Conservation (phyloP, 2,888 invertebrate species). For the Sinodicranocentrus sp. region DNA sequence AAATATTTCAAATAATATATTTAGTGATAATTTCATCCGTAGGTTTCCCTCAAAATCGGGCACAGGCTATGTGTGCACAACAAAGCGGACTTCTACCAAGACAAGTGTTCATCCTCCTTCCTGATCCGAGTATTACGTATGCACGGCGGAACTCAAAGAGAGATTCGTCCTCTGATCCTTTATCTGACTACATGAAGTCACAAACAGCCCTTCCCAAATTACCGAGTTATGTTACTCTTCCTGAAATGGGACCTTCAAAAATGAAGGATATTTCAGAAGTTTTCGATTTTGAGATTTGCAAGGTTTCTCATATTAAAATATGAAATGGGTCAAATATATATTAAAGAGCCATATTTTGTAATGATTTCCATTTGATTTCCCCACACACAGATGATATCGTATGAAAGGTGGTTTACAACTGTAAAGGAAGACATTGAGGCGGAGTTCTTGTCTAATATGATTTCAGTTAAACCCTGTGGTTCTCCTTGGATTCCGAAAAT, state of each 20-base stretch:
- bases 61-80: slow-evolving; percentile 70
- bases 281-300: slow-evolving; percentile 69
- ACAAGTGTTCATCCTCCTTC: slow-evolving; percentile 72
- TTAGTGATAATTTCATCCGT: background rate
- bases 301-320: slow-evolving; percentile 44
- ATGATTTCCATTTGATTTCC: background rate
- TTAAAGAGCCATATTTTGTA: background rate
- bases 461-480: slow-evolving; percentile 66
- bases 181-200: background rate
- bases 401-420: slow-evolving; percentile 58
- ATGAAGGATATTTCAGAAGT: slow-evolving; percentile 67
- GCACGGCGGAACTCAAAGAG: too few relatives aligned
- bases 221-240: slow-evolving; percentile 17
- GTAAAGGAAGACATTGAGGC: slow-evolving; percentile 66
- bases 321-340: background rate
- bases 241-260: slow-evolving; percentile 45
- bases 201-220: background rate
- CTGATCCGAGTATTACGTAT: slow-evolving; percentile 35
- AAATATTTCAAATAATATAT: background rate
- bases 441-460: slow-evolving; percentile 67
- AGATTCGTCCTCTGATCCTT: background rate
- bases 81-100: slow-evolving; percentile 72
- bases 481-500: slow-evolving; percentile 73
- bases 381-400: slow-evolving; percentile 53
- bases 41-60: slow-evolving; percentile 73